These are phyloP conservation scores for Esox masquinongy DNA, from an alignment of 2,797 vertebrate species.

Conservation along the genomic window DNA sequence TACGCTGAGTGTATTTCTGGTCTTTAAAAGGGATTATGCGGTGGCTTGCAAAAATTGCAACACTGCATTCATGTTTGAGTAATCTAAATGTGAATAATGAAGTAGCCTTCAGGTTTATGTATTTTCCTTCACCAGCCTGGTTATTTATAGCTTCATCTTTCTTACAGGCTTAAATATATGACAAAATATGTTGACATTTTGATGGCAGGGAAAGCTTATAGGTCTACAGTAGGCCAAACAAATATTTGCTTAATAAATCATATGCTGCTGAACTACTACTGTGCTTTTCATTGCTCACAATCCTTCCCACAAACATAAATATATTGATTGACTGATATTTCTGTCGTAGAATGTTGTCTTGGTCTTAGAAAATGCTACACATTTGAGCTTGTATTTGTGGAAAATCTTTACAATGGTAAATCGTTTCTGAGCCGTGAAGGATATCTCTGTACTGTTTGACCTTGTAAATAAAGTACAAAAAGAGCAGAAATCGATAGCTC, in stretches of 20 bases:
- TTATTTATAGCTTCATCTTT: constrained; percentile 75
- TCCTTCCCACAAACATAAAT: constrained; percentile 35
- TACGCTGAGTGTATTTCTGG: constrained; percentile 12
- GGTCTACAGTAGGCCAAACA: constrained; percentile 56
- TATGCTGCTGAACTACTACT: constrained; percentile 57
- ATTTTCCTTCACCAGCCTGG: constrained; percentile 63
- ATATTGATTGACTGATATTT: background rate
- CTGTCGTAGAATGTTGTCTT: too few species aligned
- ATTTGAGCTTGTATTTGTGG: constrained; percentile 54
- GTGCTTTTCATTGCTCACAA: constrained; percentile 41
- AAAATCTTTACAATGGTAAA: constrained; percentile 57
- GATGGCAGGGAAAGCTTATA: constrained; percentile 53
- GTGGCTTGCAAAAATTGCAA: constrained; percentile 38
- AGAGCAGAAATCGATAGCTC: constrained; percentile 64
- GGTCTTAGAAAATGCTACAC: background rate
- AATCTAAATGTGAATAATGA: constrained; percentile 75
- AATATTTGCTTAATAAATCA: constrained; percentile 76
- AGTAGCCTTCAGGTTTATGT: constrained; percentile 72
- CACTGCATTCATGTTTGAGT: constrained; percentile 60
- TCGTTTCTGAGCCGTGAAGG: constrained; percentile 56
- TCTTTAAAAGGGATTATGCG: constrained; percentile 4
- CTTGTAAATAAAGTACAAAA: constrained; percentile 68
- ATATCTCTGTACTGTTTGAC: constrained; percentile 64
- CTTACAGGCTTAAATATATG: constrained; percentile 64
- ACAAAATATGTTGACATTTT: constrained; percentile 74